Percentiles rank a stretch among this genome's conserved stretches.
Evolutionary conservation across 2,113 vertebrate species (phyloP).

Genomic region (Diadophis punctatus): DNA sequence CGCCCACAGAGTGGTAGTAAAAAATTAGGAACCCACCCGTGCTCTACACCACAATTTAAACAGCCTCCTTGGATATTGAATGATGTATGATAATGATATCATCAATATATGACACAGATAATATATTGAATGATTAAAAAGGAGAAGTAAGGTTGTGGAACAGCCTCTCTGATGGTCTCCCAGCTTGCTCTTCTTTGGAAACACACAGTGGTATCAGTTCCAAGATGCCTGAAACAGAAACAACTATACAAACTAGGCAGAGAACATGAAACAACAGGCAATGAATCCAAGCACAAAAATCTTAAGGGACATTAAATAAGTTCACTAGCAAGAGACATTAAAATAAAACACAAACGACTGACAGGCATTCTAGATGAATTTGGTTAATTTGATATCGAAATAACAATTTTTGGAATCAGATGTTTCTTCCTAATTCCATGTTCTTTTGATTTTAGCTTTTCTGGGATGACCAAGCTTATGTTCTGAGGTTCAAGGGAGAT

Average conservation of each 20-base stretch:
- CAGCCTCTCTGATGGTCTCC: background rate
- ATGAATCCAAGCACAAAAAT: background rate
- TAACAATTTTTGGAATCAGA: background rate
- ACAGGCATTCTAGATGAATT: background rate
- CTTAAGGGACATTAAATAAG: background rate
- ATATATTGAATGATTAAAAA: background rate
- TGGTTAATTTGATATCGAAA: background rate
- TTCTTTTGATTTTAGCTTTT: background rate
- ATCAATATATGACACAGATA: background rate
- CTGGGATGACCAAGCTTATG: background rate
- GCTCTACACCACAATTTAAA: background rate
- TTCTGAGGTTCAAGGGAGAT: background rate
- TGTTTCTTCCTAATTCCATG: background rate
- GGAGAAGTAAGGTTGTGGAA: background rate
- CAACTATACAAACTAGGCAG: background rate
- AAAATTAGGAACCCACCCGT: too few relatives aligned
- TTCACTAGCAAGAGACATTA: background rate
- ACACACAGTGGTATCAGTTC: background rate
- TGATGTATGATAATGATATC: background rate
- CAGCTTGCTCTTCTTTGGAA: background rate
- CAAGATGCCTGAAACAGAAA: background rate
- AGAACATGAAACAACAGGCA: background rate
- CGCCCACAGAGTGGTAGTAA: too few relatives aligned
- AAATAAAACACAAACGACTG: background rate
- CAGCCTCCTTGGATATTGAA: background rate